These are phyloP conservation scores for Phorcus lineatus DNA, from an alignment of 2,888 invertebrate species.

Conservation along the genomic window DNA sequence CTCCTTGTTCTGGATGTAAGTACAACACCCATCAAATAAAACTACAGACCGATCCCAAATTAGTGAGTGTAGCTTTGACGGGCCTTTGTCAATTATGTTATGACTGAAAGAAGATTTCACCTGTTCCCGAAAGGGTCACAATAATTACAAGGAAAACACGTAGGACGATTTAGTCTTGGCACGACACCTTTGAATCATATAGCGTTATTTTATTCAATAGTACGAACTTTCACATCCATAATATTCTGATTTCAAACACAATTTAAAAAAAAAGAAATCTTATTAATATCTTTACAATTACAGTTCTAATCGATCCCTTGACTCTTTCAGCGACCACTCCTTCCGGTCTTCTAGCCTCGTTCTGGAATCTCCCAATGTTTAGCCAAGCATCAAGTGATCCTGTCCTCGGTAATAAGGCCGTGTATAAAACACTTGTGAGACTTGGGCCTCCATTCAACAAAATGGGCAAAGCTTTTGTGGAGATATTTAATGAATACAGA, in stretches of 20 bases:
- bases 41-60: too few species aligned
- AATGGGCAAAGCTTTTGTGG: slow-evolving; percentile 55
- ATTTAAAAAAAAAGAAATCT: too few species aligned
- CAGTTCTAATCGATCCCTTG: background rate
- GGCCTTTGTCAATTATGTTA: too few species aligned
- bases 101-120: too few species aligned
- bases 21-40: background rate
- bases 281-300: background rate
- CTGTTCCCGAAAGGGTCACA: too few species aligned
- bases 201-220: too few species aligned
- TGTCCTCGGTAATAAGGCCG: slow-evolving; percentile 55
- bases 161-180: too few species aligned
- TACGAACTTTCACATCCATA: too few species aligned
- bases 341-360: slow-evolving; percentile 59
- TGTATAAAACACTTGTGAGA: slow-evolving; percentile 58
- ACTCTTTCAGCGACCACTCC: slow-evolving; percentile 55
- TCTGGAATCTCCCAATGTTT: slow-evolving; percentile 67
- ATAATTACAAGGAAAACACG: too few species aligned
- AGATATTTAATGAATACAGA: slow-evolving; percentile 45
- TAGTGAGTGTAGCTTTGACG: too few species aligned
- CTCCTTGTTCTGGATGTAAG: slow-evolving; percentile 61
- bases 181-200: too few species aligned
- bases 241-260: too few species aligned
- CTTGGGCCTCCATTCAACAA: slow-evolving; percentile 63
- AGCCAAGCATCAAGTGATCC: slow-evolving; percentile 64